A percentile compares a stretch with the other conserved stretches of the same genome.
Conservation (phyloP, 2,888 invertebrate genomes). For the Agriopis leucophaearia region DNA sequence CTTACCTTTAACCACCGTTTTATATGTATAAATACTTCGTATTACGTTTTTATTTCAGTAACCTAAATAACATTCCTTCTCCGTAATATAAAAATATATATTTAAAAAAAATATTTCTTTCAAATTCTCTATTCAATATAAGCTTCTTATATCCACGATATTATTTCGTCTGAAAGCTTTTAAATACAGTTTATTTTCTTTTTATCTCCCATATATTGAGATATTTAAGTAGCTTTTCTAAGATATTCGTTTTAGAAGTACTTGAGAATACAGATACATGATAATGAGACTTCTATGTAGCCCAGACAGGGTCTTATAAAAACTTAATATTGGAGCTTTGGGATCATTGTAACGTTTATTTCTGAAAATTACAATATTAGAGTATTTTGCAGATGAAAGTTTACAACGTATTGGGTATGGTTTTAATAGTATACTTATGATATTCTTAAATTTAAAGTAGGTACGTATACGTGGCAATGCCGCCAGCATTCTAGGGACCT, state of each 20-base stretch:
- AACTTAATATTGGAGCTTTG: neutral
- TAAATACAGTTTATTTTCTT: constrained; percentile 13
- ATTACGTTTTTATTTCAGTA: no score
- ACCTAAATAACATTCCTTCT: no score
- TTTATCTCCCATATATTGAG: constrained; percentile 5
- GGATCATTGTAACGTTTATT: constrained; percentile 6
- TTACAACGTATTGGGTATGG: no score
- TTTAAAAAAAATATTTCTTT: neutral
- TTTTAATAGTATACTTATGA: no score
- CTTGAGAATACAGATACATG: neutral
- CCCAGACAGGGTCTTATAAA: neutral
- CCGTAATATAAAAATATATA: no score
- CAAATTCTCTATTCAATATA: neutral
- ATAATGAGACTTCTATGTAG: constrained; percentile 4
- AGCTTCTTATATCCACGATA: neutral
- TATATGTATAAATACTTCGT: no score
- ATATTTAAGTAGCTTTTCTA: constrained; percentile 10
- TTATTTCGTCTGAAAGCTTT: constrained; percentile 9
- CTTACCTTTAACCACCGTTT: no score
- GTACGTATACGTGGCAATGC: no score
- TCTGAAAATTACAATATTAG: neutral
- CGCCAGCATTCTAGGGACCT: no score
- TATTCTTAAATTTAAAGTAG: no score
- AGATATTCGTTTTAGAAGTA: constrained; percentile 11
- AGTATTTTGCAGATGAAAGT: no score